phyloP scores from a whole-genome alignment of 2,888 invertebrate species.

The Unio delphinus region DNA sequence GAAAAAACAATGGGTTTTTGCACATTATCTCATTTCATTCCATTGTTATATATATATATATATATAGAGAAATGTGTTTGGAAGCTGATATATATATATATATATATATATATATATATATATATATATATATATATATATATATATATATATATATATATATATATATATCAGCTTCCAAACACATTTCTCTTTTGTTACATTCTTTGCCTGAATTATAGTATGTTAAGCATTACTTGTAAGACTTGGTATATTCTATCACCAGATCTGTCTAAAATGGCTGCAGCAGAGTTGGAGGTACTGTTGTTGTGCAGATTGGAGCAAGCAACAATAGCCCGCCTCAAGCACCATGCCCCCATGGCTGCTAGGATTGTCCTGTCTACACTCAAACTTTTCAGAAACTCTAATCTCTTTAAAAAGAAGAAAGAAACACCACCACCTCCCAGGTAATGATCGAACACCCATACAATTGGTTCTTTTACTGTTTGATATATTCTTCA shows the following conservation, averaged over 20 bases:
- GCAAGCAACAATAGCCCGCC: conserved; percentile 61
- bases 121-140: no score
- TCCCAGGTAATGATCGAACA: conserved; percentile 25
- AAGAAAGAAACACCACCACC: conserved; percentile 33
- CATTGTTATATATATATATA: no score
- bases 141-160: no score
- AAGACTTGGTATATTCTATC: not conserved
- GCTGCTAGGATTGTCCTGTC: conserved; percentile 64
- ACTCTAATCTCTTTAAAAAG: conserved; percentile 49
- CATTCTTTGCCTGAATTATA: no score
- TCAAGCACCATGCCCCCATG: conserved; percentile 68
- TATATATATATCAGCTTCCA: no score
- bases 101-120: no score
- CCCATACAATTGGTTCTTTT: not conserved
- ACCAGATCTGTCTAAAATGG: conserved; percentile 53
- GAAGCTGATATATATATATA: no score
- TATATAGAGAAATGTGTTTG: no score
- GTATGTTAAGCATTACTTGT: no score
- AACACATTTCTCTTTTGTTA: no score
- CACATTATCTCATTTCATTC: no score
- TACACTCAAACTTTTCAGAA: conserved; percentile 63
- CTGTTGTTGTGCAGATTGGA: conserved; percentile 64
- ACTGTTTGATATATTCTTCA: not conserved
- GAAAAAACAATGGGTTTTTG: no score
- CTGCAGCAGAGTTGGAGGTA: conserved; percentile 68